phyloP scores from a whole-genome alignment of 2,888 invertebrate genomes.

The Sminthurides aquaticus region DNA sequence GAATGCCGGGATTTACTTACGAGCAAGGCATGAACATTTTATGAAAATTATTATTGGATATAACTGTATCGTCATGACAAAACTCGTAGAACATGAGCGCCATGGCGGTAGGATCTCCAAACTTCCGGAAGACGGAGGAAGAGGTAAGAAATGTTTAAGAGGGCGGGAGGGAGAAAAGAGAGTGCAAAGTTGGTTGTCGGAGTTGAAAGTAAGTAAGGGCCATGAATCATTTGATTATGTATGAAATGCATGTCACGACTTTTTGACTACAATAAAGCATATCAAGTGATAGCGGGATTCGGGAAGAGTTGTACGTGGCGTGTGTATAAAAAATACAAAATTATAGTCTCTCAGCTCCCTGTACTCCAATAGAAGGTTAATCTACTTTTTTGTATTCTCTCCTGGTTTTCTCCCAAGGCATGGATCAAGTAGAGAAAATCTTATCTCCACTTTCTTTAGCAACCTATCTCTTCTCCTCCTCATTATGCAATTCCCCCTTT shows the following conservation, averaged over 20 bases:
- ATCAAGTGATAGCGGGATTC: background rate
- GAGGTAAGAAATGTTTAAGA: too few relatives aligned
- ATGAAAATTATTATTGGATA: too few relatives aligned
- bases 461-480: background rate
- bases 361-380: conserved; percentile 25
- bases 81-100: too few relatives aligned
- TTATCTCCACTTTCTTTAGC: conserved; percentile 12
- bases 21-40: too few relatives aligned
- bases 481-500: conserved; percentile 12
- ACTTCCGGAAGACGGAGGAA: too few relatives aligned
- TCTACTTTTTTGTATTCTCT: conserved; percentile 24
- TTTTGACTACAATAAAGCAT: background rate
- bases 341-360: conserved; percentile 27
- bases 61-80: too few relatives aligned
- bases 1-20: too few relatives aligned
- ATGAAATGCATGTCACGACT: conserved; percentile 18
- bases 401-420: conserved; percentile 21
- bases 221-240: background rate
- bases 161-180: too few relatives aligned
- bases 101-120: too few relatives aligned
- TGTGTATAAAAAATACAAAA: conserved; percentile 19
- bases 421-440: conserved; percentile 13
- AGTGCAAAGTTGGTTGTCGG: too few relatives aligned
- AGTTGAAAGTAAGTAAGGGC: too few relatives aligned
- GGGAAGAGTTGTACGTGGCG: background rate